Percentiles rank a stretch among this genome's conserved stretches.
Evolutionary conservation across 1,140 invertebrate species (phyloP).

Genomic region (Drosophila ficusphila): DNA sequence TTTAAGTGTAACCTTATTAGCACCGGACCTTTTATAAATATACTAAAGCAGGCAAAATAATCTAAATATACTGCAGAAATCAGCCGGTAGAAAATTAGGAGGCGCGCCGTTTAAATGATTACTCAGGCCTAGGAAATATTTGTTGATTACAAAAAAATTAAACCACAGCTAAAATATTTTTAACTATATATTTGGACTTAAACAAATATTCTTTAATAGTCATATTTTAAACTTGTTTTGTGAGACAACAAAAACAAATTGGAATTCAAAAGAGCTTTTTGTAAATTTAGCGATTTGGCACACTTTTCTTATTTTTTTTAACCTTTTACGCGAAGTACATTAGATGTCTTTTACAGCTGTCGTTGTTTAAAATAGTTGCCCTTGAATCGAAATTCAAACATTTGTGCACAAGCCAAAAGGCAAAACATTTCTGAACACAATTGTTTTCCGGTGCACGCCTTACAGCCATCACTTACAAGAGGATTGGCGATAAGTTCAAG

Average conservation of each 20-base stretch:
- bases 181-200: too few relatives aligned
- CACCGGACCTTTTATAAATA: not conserved
- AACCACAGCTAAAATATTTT: too few relatives aligned
- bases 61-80: not conserved
- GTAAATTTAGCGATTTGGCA: not conserved
- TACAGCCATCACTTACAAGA: slow-evolving; percentile 50
- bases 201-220: too few relatives aligned
- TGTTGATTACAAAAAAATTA: too few relatives aligned
- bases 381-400: slow-evolving; percentile 31
- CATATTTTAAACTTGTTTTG: too few relatives aligned
- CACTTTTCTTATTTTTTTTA: not conserved
- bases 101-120: too few relatives aligned
- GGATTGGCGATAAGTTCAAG: slow-evolving; percentile 68
- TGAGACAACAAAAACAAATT: too few relatives aligned
- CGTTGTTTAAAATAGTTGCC: slow-evolving; percentile 44
- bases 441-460: slow-evolving; percentile 48
- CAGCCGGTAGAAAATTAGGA: not conserved
- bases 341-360: slow-evolving; percentile 31
- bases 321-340: not conserved
- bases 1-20: not conserved
- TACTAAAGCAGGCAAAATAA: too few relatives aligned
- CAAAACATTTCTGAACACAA: slow-evolving; percentile 31
- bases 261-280: not conserved
- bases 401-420: slow-evolving; percentile 38
- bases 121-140: too few relatives aligned